Conservation (phyloP, 2,888 invertebrate genomes). For the Trilocha varians region DNA sequence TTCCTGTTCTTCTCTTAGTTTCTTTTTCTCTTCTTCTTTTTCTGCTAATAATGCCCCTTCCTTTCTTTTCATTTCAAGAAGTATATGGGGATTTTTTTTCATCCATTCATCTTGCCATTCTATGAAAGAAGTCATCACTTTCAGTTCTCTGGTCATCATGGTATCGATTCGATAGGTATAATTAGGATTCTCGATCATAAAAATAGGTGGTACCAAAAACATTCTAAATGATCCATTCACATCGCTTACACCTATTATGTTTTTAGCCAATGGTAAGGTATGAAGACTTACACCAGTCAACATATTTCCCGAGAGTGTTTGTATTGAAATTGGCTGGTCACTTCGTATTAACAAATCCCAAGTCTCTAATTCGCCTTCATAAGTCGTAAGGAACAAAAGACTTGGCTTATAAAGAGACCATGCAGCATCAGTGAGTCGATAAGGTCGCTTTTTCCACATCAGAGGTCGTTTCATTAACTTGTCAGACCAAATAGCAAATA, state of each 20-base stretch:
- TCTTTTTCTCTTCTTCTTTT: constrained; percentile 55
- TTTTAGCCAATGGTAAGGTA: constrained; percentile 67
- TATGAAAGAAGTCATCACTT: constrained; percentile 62
- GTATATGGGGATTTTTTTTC: constrained; percentile 44
- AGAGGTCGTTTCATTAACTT: constrained; percentile 75
- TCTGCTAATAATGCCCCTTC: constrained; percentile 54
- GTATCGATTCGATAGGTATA: constrained; percentile 53
- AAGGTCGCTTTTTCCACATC: constrained; percentile 76
- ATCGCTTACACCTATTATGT: constrained; percentile 79
- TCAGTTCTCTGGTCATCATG: constrained; percentile 68
- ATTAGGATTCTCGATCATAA: constrained; percentile 53
- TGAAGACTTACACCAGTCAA: constrained; percentile 78
- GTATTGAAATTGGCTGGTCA: constrained; percentile 77
- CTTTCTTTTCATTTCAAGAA: constrained; percentile 51
- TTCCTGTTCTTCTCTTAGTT: constrained; percentile 51
- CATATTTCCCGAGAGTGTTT: constrained; percentile 77
- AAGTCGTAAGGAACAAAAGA: constrained; percentile 79
- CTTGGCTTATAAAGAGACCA: constrained; percentile 87
- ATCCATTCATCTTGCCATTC: constrained; percentile 77
- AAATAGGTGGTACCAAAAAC: constrained; percentile 72
- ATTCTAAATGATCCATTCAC: constrained; percentile 78
- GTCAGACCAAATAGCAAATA: constrained; percentile 83
- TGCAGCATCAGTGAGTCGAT: constrained; percentile 74
- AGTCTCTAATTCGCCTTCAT: constrained; percentile 83
- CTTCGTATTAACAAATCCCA: constrained; percentile 85